Base-by-base conservation (phyloP, 2,888 invertebrate genomes). In the Monopis laevigella region DNA sequence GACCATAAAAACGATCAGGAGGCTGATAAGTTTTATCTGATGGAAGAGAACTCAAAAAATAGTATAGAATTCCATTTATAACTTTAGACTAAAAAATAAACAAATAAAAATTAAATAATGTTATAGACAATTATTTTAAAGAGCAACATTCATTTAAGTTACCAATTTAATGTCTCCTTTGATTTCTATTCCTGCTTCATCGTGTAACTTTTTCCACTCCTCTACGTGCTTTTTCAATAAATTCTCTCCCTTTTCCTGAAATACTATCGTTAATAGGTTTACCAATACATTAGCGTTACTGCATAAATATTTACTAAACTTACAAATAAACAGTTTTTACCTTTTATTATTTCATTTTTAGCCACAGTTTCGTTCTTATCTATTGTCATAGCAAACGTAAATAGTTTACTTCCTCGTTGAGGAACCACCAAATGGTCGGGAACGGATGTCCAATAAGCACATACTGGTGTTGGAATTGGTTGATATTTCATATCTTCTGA, bases 21-120 rank as follows among this genome's bases (percentile, higher is more conserved):
- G 66, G 63, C 36, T 82, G 82, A 49, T 78, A 63, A 0, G 82
- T 73, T 6, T 65, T 46, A 6, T 69, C 62, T 0, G 85, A 74
- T 0, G 86, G 85, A 45, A 86, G 51, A 0, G 85, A 82, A 45
- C 82, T 85, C 35, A 82, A 64, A 47, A 83, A 68, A 48, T 84
- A 85, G 53, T 84, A 86, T 64, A 85, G 81, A 32, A 84, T 83
- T 0, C 82, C 84, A 44, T 83, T 81, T 1, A 84, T 78, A 45
- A 73, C 69, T 50, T 82, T 81, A 2, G 67, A 63, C 78, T 82
- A 57, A 42, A 70, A 71, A 12, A 19, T 24, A 39, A 40, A 17
- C 12, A 27, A 19, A 5, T 40, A 19, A 34, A 24, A 29, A 7
- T 34, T 11, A 5, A 38, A 26, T 14, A 12, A 19, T 8, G 24